Conservation (phyloP, 2,888 invertebrate genomes). For the Cerceris rybyensis region DNA sequence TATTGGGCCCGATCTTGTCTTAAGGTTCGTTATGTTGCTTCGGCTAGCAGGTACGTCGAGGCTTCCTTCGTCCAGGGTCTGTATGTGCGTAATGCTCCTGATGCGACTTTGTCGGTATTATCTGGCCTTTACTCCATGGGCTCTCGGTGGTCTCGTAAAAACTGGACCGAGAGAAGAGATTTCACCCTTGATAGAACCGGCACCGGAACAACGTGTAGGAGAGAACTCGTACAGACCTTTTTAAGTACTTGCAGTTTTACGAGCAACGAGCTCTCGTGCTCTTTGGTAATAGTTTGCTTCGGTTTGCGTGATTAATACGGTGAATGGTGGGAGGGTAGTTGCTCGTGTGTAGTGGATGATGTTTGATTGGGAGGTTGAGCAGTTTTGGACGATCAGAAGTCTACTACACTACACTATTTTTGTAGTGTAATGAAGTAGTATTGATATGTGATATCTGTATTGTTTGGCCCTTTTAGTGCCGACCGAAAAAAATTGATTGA, state of each 20-base stretch:
- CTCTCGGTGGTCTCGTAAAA: constrained; percentile 30
- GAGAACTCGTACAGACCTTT: neutral
- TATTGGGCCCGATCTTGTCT: constrained; percentile 73
- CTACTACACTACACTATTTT: too few relatives aligned
- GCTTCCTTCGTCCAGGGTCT: neutral
- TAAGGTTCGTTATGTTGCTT: constrained; percentile 66
- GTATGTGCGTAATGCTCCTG: constrained; percentile 48
- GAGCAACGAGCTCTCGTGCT: too few relatives aligned
- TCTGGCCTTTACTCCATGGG: constrained; percentile 12
- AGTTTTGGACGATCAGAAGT: too few relatives aligned
- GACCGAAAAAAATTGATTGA: too few relatives aligned
- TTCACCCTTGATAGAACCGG: constrained; percentile 46
- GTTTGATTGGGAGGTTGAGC: too few relatives aligned
- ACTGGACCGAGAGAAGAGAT: constrained; percentile 30
- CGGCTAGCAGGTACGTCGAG: constrained; percentile 43
- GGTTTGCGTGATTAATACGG: neutral
- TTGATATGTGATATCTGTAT: too few relatives aligned
- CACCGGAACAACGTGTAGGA: constrained; percentile 42
- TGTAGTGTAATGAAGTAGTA: too few relatives aligned
- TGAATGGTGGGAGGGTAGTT: constrained; percentile 1
- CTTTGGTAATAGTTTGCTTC: too few relatives aligned
- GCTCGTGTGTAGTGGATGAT: too few relatives aligned
- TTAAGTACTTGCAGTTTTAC: neutral
- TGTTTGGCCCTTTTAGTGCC: too few relatives aligned
- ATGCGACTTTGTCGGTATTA: constrained; percentile 56